phyloP scores from a whole-genome alignment of 2,113 vertebrate genomes.

The Alectura lathami region DNA sequence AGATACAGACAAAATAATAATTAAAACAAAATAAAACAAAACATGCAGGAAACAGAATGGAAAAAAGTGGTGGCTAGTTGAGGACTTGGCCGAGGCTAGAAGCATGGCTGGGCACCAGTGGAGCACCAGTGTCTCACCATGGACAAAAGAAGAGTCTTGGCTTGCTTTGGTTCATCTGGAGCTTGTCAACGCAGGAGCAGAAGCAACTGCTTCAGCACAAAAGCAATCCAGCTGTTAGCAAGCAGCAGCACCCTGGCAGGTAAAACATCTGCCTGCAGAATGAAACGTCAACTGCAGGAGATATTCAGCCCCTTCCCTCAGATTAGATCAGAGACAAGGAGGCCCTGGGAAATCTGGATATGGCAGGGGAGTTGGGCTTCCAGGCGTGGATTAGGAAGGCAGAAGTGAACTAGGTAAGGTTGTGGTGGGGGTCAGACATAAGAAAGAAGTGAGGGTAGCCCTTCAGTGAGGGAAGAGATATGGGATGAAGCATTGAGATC shows the following conservation, averaged over 20 bases:
- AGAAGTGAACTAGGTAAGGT: accelerated
- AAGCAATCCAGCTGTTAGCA: not conserved
- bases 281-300: not conserved
- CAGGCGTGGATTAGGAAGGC: not conserved
- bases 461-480: not conserved
- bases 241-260: not conserved
- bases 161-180: not conserved
- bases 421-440: not conserved
- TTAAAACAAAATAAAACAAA: not conserved
- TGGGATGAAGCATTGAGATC: not conserved
- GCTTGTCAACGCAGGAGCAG: not conserved
- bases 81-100: not conserved
- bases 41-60: not conserved
- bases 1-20: not conserved
- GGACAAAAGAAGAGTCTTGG: not conserved
- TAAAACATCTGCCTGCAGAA: not conserved
- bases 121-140: not conserved
- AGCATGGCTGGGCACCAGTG: not conserved
- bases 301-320: not conserved
- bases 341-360: not conserved
- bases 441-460: not conserved
- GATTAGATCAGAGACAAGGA: not conserved
- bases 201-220: not conserved
- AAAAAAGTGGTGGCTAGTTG: not conserved
- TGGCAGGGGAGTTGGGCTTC: not conserved